Evolutionary conservation across 1,140 invertebrate genomes (phyloP), one percentile per base, ranked within the genome.

Genomic region (Habropoda laboriosa): DNA sequence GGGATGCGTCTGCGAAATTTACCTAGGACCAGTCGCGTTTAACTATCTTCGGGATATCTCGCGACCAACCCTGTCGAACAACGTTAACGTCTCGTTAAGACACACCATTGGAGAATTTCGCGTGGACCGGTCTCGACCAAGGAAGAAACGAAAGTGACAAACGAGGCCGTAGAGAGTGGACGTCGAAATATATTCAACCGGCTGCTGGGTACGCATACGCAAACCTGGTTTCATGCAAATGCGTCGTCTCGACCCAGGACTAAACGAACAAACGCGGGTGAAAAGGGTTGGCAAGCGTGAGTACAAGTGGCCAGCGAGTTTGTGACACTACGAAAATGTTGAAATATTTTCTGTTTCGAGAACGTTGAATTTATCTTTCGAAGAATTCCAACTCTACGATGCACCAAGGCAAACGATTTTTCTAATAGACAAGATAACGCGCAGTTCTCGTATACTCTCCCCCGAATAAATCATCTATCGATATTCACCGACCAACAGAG

Each of bases 121-220:
- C 7, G 49, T 49, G 24, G 57, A 30, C 57, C 42, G 61, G 58
- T n/a, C 35, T 6, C 24, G 73, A 13, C 53, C 67, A 40, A 27
- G 55, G 47, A n/a, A n/a, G 63, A 66, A 82, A 82, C 72, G 72
- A 77, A 66, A 82, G 73, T 77, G 80, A 83, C 73, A 60, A 71
- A 83, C 66, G 80, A 55, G 71, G 57, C 72, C 72, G 72, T 82
- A 68, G 81, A 68, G 81, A 58, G 73, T 55, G 76, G 61, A 30
- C 81, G 57, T 82, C 53, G 75, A 82, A 78, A 78, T 83, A 82
- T 82, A 78, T 82, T 82, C 73, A 66, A 30, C 42, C 45, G 24
- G 49, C 30, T 40, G 51, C 35, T 40, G 2, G 51, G 45, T 66
- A 40, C 66, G 30, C 68, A 16, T 18, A 35, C n/a, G 67, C 13